Evolutionary conservation across 2,888 invertebrate genomes (phyloP).

Genomic region (Acanthosepion pharaonis): DNA sequence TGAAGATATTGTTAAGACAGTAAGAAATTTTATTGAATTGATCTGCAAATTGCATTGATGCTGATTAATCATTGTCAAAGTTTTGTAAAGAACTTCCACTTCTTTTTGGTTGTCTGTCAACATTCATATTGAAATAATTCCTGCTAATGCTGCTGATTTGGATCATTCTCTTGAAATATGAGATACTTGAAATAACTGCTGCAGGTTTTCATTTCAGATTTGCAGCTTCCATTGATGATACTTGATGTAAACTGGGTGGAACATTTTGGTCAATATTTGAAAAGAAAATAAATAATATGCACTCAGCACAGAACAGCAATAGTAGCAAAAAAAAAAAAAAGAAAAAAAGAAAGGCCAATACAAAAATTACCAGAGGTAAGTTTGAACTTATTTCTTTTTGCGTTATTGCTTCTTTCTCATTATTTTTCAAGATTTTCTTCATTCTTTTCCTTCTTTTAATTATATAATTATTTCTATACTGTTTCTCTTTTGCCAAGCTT

Average conservation of each 20-base stretch:
- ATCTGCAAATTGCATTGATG: not conserved
- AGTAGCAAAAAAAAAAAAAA: not conserved
- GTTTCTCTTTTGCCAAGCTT: not conserved
- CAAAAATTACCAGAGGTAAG: not conserved
- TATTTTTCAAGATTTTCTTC: not conserved
- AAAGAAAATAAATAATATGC: conserved; percentile 33
- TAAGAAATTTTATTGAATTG: not conserved
- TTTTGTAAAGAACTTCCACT: not conserved
- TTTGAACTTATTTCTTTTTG: not conserved
- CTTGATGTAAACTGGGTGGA: not conserved
- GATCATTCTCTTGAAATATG: not conserved
- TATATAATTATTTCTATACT: not conserved
- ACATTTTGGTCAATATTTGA: not conserved
- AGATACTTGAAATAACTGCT: not conserved
- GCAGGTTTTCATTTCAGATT: not conserved
- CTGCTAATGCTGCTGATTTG: not conserved
- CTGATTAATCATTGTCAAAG: not conserved
- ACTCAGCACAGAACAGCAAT: not conserved
- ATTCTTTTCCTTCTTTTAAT: not conserved
- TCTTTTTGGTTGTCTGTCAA: not conserved
- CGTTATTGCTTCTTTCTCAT: not conserved
- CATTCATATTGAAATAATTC: not conserved
- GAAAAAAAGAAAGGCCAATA: not conserved
- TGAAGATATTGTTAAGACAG: not conserved
- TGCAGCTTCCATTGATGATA: not conserved